Evolutionary conservation across 2,113 vertebrate species (phyloP).

Genomic region (Oncorhynchus gorbuscha): DNA sequence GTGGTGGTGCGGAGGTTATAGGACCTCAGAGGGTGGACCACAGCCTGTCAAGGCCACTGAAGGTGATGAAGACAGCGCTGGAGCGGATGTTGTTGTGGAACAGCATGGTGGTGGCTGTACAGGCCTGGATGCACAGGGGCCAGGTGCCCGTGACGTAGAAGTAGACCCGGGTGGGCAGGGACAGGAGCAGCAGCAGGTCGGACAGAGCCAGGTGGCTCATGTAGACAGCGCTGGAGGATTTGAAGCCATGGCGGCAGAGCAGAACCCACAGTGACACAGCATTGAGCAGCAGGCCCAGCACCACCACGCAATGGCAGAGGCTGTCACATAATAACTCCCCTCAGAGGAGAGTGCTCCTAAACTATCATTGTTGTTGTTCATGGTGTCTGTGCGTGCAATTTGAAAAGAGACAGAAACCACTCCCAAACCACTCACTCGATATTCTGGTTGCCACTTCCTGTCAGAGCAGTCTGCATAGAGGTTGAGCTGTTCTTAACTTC

Average conservation of each 20-base stretch:
- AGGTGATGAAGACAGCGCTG: conserved; percentile 68
- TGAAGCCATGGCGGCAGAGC: conserved; percentile 37
- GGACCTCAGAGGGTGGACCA: conserved; percentile 65
- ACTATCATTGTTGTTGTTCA: no score
- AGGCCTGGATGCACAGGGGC: conserved; percentile 26
- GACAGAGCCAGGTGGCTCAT: conserved; percentile 65
- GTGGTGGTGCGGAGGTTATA: conserved; percentile 39
- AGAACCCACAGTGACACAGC: conserved; percentile 57
- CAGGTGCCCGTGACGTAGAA: conserved; percentile 46
- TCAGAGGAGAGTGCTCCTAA: no score
- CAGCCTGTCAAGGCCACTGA: conserved; percentile 62
- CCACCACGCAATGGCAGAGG: conserved; percentile 12
- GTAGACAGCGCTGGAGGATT: conserved; percentile 42
- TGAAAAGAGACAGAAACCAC: no score
- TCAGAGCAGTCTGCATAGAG: no score
- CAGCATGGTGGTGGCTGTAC: conserved; percentile 48
- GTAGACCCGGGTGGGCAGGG: conserved; percentile 56
- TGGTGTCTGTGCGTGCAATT: no score
- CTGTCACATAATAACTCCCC: no score
- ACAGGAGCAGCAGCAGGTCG: conserved; percentile 60
- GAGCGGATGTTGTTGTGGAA: conserved; percentile 63
- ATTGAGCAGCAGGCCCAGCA: conserved; percentile 62
- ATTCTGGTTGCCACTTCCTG: no score
- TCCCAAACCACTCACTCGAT: no score
- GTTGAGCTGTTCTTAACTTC: no score